Evolutionary conservation across 2,888 invertebrate genomes (phyloP), one percentile per base, ranked within the genome.

Genomic region (Linnaemya vulpina): DNA sequence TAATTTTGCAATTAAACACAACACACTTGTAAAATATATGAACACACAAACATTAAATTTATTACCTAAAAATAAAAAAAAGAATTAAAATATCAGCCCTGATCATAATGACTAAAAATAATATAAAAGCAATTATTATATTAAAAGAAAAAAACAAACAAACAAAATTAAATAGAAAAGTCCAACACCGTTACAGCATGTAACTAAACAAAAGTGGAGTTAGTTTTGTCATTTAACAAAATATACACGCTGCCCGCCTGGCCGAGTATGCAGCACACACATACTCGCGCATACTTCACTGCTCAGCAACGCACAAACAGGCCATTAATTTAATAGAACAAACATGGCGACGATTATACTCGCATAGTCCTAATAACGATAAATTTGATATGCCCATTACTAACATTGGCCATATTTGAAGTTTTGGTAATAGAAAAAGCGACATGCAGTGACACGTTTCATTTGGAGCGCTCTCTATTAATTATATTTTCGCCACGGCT

Each of bases 31-130:
- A 17, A 35, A 30, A 55, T 46, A 43, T 8, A 76, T 65, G 20
- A 58, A 65, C 55, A 76, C 55, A 43, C 25, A 20, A 15, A 22
- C 51, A 55, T 30, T 7, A 35, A 78, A 78, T 78, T 78, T 62
- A 78, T 78, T 43, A 62, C 62, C 53, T 40, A 62, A 70, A 77
- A 35, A 17, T 9, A 1, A 35, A 4, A 51, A 74, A 63, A 51
- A 13, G n/a, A n/a, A n/a, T n/a, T n/a, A n/a, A 38, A 74, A 63
- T 25, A 5, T 30, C 51, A n/a, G 40, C n/a, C 68, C 51, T 60
- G 25, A 68, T 60, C 25, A 68, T 51, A 60, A 77, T 60, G 60
- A 25, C 77, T 30, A 68, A 77, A 49, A 70, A 70, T 53, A 70
- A 55, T 25, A 77, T 38, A 67, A 77, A n/a, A 46, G 35, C 49